Conservation (phyloP, 2,888 invertebrate genomes). For the Heliconius hortense region DNA sequence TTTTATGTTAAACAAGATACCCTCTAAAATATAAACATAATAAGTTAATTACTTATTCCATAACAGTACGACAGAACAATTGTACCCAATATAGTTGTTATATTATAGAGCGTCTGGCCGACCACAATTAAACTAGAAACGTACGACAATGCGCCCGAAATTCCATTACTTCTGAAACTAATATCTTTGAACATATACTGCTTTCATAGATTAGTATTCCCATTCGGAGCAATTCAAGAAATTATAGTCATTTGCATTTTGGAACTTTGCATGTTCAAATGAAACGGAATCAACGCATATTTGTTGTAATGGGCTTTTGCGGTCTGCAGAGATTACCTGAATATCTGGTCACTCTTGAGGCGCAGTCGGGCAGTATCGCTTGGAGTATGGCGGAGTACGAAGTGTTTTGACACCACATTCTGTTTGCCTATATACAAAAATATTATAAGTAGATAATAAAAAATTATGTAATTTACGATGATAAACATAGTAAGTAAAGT, state of each 20-base stretch:
- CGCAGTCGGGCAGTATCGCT: not conserved
- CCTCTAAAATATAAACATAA: not conserved
- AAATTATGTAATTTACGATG: no score
- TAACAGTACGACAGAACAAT: slow-evolving; percentile 31
- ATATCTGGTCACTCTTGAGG: not conserved
- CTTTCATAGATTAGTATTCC: slow-evolving; percentile 30
- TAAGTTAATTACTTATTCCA: slow-evolving; percentile 19
- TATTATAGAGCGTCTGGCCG: slow-evolving; percentile 22
- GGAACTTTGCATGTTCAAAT: slow-evolving; percentile 15
- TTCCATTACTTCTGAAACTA: slow-evolving; percentile 39
- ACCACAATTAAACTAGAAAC: slow-evolving; percentile 40
- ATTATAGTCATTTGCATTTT: slow-evolving; percentile 34
- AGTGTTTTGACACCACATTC: no score
- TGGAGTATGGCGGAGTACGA: not conserved
- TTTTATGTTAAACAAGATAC: no score
- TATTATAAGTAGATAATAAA: no score
- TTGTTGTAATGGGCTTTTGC: slow-evolving; percentile 2
- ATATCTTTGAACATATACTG: slow-evolving; percentile 29
- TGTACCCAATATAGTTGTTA: not conserved
- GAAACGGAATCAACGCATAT: slow-evolving; percentile 24
- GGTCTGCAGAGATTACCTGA: not conserved
- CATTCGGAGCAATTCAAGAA: slow-evolving; percentile 32
- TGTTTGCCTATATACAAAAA: no score
- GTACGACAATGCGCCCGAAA: slow-evolving; percentile 30
- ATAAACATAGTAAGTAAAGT: no score